Evolutionary conservation across 2,888 invertebrate species (phyloP).

Genomic region (Drosophila gaucha): DNA sequence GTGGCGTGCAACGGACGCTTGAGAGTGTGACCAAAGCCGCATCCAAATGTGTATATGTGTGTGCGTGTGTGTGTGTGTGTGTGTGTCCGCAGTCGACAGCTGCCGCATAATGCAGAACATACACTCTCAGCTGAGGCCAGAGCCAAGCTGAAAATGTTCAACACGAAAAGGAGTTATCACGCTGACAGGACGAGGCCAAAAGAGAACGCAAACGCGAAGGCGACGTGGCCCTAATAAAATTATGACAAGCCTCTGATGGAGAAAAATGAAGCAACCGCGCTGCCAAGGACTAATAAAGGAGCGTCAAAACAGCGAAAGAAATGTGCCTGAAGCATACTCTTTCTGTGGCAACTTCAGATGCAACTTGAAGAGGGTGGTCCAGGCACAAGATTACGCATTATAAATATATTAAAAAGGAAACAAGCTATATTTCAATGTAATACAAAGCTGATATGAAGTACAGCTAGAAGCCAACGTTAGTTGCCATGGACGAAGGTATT

Average conservation of each 20-base stretch:
- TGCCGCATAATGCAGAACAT: slow-evolving; percentile 65
- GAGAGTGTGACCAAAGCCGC: slow-evolving; percentile 68
- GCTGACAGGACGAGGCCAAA: slow-evolving; percentile 63
- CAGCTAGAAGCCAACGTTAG: neutral
- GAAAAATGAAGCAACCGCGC: slow-evolving; percentile 38
- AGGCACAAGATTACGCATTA: neutral
- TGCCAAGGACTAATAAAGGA: slow-evolving; percentile 5
- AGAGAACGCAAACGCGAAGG: slow-evolving; percentile 12
- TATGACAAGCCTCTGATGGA: slow-evolving; percentile 69
- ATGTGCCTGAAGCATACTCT: slow-evolving; percentile 1
- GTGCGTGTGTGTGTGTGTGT: slow-evolving; percentile 28
- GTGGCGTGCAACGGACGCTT: slow-evolving; percentile 69
- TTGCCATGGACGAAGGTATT: neutral
- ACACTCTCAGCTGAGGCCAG: slow-evolving; percentile 44
- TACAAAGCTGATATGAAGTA: neutral
- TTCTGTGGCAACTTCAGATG: neutral
- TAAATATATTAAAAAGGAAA: slow-evolving; percentile 5
- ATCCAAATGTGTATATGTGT: slow-evolving; percentile 23
- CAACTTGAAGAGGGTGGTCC: neutral
- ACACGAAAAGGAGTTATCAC: slow-evolving; percentile 80
- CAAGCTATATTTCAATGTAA: neutral
- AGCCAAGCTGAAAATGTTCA: slow-evolving; percentile 76
- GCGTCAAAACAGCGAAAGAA: slow-evolving; percentile 4
- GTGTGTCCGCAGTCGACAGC: slow-evolving; percentile 61
- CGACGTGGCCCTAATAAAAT: slow-evolving; percentile 59